Evolutionary conservation across 2,113 vertebrate genomes (phyloP), one percentile per base, ranked within the genome.

Genomic region (Dicaeum eximium): DNA sequence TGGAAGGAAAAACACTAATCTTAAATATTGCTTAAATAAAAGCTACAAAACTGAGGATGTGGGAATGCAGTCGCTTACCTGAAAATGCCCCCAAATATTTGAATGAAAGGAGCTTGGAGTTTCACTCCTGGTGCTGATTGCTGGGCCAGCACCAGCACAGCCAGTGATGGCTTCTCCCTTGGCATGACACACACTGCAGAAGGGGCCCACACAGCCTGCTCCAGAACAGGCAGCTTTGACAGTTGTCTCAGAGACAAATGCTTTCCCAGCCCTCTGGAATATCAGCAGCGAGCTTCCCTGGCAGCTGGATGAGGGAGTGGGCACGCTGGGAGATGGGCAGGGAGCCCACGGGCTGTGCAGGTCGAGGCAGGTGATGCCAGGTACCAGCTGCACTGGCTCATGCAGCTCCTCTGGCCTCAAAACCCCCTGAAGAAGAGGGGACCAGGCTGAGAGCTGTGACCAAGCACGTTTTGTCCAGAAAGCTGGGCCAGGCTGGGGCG

Each of bases 181-280:
- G 51, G 70, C 82, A 92, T 2, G 19, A 2, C 62, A 82, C 74
- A 54, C 15, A 20, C n/a, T 80, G 90, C 88, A 82, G 47, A 42
- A 67, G 22, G 42, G 81, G 66, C 84, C 70, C 87, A 88, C 96
- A 70, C 81, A 93, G 74, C 35, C 81, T 44, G 74, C 70, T 61
- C 4, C 6, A 48, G 50, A 80, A 70, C 73, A 90, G 93, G 81
- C 30, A 18, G 17, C 71, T n/a, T 0, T 94, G 92, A 92, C 1
- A 6, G 65, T 3, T 77, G 51, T 37, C 81, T 80, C 3, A 0
- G 78, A 90, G 62, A 94, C 45, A 92, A 86, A 77, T 53, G 66
- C 75, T 51, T 83, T 70, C 33, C 5, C 47, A 56, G 18, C 40
- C 47, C 50, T 30, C 61, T 54, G 53, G 79, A 51, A 77, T 24